Percentiles rank a stretch among this genome's conserved stretches.
These are phyloP conservation scores for Paramormyrops kingsleyae DNA, from an alignment of 2,113 vertebrate species.

Conservation along the genomic window DNA sequence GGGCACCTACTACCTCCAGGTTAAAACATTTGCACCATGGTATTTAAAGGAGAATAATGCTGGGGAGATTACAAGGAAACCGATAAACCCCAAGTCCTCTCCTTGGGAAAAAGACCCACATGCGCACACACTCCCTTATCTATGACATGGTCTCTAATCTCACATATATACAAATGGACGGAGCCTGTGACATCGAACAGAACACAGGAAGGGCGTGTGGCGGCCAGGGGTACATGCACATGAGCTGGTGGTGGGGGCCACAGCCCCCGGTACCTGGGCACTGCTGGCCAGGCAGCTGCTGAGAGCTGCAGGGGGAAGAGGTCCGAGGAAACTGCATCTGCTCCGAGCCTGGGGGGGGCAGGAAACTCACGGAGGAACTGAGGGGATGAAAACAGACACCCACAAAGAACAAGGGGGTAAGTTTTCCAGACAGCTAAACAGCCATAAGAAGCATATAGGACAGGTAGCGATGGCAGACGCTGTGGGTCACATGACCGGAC, in stretches of 20 bases:
- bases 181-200: too few species aligned
- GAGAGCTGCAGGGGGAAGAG: slow-evolving; percentile 71
- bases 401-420: not conserved
- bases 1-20: not conserved
- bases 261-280: slow-evolving; percentile 65
- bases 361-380: slow-evolving; percentile 75
- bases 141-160: not conserved
- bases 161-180: not conserved
- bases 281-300: slow-evolving; percentile 73
- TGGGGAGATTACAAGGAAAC: not conserved
- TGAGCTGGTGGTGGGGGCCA: not conserved
- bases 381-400: not conserved
- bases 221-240: not conserved
- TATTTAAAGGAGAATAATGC: not conserved
- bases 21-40: not conserved
- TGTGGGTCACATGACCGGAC: slow-evolving; percentile 8
- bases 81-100: not conserved
- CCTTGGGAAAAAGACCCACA: not conserved
- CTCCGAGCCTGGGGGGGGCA: slow-evolving; percentile 76
- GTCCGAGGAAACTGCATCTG: slow-evolving; percentile 76
- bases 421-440: not conserved
- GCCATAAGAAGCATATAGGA: not conserved
- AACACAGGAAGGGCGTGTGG: not conserved
- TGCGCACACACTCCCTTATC: not conserved
- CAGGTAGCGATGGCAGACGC: not conserved